Evolutionary conservation across 64 coral and sea anemone species (phyloP), one percentile per base, ranked within the genome.

Genomic region (Hydrozoanthus tunicans): DNA sequence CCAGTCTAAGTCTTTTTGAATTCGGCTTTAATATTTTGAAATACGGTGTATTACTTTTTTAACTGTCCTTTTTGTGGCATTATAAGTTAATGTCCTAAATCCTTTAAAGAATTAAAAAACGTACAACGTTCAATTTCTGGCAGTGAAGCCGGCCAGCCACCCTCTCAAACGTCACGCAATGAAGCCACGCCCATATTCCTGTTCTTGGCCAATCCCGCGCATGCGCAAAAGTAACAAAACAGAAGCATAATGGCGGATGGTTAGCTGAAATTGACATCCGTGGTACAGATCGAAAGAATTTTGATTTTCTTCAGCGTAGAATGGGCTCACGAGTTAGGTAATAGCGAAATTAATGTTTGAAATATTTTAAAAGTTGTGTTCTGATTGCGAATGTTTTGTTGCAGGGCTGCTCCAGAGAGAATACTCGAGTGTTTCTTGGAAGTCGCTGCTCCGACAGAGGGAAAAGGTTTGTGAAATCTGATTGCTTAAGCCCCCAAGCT

Each of bases 241-340:
- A 79, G 65, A 74, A 93, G 64, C 89, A 96, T 85, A 70, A 96
- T 96, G 94, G 94, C 94, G 91, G 91, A 77, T 92, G 91, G 63
- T 83, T 81, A 93, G 89, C 0, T 56, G 14, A 73, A 4, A 58
- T 59, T 57, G 75, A 70, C 68, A 70, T 90, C 82, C 82, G 66
- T 15, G 66, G 58, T 12, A 61, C 67, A 81, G 77, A 72, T 90
- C 66, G 70, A 55, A 68, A 78, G 62, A 79, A 56, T 81, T 72
- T 24, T 83, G 0, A 68, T 69, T 43, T 58, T 65, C 78, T 70
- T 74, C 32, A 58, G 13, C 76, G 25, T 69, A 90, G 73, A 86
- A 96, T 96, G 94, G 94, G 91, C 91, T 96, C 94, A 54, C 82
- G 94, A 81, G 77, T 96, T 62, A 93, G 94, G 94, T 96, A 93